Evolutionary conservation across 2,797 vertebrate genomes (phyloP).

Genomic region (Coregonus suidteri): DNA sequence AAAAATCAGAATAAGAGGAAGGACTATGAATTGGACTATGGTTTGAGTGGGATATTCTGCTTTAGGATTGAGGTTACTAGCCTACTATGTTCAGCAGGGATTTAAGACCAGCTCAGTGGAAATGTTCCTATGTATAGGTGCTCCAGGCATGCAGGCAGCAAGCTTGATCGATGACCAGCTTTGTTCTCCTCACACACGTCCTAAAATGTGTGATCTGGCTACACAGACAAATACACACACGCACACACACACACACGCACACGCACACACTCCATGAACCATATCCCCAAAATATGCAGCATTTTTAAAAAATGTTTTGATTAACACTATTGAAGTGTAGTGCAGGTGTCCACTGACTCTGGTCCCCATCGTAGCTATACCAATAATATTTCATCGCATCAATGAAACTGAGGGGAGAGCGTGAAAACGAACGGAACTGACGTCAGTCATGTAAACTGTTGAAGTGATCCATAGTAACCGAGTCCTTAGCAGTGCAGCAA

Average conservation of each 20-base stretch:
- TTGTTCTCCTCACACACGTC: too few relatives aligned
- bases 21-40: not conserved
- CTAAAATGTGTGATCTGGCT: not conserved
- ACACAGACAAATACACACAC: not conserved
- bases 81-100: not conserved
- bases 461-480: conserved; percentile 85
- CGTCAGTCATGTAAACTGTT: conserved; percentile 72
- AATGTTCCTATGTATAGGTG: not conserved
- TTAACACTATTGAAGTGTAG: not conserved
- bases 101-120: not conserved
- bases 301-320: not conserved
- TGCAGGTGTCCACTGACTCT: not conserved
- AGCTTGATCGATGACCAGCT: not conserved
- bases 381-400: conserved; percentile 1
- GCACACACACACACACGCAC: not conserved
- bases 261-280: too few relatives aligned
- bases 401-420: conserved; percentile 32
- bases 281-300: not conserved
- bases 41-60: not conserved
- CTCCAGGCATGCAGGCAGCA: not conserved
- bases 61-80: not conserved
- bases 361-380: not conserved
- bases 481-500: conserved; percentile 59
- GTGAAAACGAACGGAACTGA: conserved; percentile 53
- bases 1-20: not conserved